phyloP scores from a whole-genome alignment of 2,797 vertebrate species.

The Danio aesculapii region DNA sequence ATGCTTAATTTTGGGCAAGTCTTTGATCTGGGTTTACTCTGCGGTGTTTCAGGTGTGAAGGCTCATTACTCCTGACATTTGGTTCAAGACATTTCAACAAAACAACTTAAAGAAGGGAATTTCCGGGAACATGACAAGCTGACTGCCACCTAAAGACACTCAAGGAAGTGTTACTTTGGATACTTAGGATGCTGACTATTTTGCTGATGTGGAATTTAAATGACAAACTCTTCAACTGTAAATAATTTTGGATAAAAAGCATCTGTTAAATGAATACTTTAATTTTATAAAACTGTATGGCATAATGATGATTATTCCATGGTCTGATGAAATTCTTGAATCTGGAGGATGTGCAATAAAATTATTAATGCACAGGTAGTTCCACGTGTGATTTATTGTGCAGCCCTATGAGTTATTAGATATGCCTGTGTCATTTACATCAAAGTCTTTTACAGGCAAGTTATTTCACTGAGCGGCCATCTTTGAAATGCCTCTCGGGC shows the following conservation, averaged over 20 bases:
- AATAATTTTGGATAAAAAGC: not conserved
- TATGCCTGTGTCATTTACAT: too few species aligned
- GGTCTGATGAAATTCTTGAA: too few species aligned
- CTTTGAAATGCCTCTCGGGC: too few species aligned
- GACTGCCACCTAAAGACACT: not conserved
- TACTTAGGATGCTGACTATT: conserved; percentile 10
- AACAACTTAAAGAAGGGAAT: conserved; percentile 32
- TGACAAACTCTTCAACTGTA: not conserved
- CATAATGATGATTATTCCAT: too few species aligned
- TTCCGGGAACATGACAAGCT: conserved; percentile 7
- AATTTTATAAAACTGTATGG: too few species aligned
- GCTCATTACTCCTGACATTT: conserved; percentile 62
- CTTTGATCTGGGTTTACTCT: conserved; percentile 64
- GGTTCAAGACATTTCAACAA: conserved; percentile 9
- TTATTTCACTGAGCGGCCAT: too few species aligned
- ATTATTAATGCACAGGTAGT: too few species aligned
- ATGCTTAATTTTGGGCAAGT: conserved; percentile 66
- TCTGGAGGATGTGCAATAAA: too few species aligned
- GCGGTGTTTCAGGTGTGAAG: conserved; percentile 60
- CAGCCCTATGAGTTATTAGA: too few species aligned
- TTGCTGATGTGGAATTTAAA: not conserved
- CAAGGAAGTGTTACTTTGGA: not conserved
- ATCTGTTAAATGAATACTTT: not conserved
- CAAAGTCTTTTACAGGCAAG: too few species aligned
- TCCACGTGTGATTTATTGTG: too few species aligned